Base-by-base conservation (phyloP, 2,888 invertebrate genomes). In the Eurytoma adleriae region DNA sequence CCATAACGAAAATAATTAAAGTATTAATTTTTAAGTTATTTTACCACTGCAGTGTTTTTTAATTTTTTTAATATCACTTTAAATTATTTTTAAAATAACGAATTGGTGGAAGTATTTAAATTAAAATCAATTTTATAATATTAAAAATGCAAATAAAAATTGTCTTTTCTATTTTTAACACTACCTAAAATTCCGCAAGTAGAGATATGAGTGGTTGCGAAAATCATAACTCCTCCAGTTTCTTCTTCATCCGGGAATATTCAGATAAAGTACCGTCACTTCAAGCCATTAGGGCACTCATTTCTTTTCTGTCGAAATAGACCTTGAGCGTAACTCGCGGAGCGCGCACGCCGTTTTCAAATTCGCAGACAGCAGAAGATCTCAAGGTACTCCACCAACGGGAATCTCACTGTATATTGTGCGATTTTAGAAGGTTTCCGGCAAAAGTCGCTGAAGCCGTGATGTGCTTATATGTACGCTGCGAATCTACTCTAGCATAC, bases 341-440 rank as follows among this genome's bases (percentile, higher is more conserved):
- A 57, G 57, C 68, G n/a, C 70, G 40, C 24, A 4, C 40, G 68
- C 64, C 54, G 64, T 75, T 79, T 75, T 75, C 66, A 48, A 50
- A 70, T 79, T 76, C 40, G 52, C 54, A 61, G 54, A 73, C 56
- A 68, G 62, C 27, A 54, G 18, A 75, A 27, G 67, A 67, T 80
- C 59, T 70, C 50, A 54, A 79, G 68, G 54, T 18, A 57, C 48
- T 66, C 30, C 16, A 24, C 14, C 7, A 52, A 48, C 50, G 24
- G 10, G 68, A 52, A 73, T 27, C 18, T 20, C 18, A 16, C 16
- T 57, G 57, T 70, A 54, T 64, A 59, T 59, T 59, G 72, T 50
- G 64, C 64, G 80, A 73, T 77, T 77, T 80, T 80, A 80, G 52
- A 80, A 77, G 77, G 73, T 73, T 80, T 80, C 77, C 16, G 50